Percentiles rank a stretch among this genome's conserved stretches.
Conservation (phyloP, 2,888 invertebrate species). For the Physocephala rufipes region DNA sequence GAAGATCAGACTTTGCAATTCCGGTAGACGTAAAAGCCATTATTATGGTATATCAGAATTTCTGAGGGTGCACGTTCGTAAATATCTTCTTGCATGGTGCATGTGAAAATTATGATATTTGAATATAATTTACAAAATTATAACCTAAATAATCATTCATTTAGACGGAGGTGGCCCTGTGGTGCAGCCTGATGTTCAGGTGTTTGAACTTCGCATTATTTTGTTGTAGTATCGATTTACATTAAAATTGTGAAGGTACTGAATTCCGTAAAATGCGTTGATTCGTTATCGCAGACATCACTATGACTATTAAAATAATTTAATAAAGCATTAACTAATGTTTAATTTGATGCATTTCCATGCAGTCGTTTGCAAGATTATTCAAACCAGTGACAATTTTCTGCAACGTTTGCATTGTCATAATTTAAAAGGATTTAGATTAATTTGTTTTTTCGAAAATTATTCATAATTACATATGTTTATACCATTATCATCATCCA, state of each 20-base stretch:
- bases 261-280: neutral
- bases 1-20: no score
- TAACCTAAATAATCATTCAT: slow-evolving; percentile 7
- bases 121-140: neutral
- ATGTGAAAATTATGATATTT: neutral
- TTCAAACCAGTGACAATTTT: neutral
- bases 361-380: neutral
- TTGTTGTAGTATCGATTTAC: slow-evolving; percentile 14
- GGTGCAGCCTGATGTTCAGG: neutral
- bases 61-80: no score
- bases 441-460: no score
- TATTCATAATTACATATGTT: no score
- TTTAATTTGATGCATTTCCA: neutral
- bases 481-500: no score
- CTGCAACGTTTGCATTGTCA: no score
- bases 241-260: slow-evolving; percentile 18
- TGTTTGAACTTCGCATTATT: slow-evolving; percentile 13
- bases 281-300: neutral
- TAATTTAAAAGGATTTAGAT: no score
- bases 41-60: no score
- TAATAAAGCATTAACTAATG: neutral
- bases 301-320: neutral
- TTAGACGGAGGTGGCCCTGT: neutral
- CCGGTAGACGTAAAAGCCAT: no score
- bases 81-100: no score